Percentiles rank a stretch among this genome's conserved stretches.
Evolutionary conservation across 1,140 invertebrate species (phyloP).

Genomic region (Nautilus pompilius): DNA sequence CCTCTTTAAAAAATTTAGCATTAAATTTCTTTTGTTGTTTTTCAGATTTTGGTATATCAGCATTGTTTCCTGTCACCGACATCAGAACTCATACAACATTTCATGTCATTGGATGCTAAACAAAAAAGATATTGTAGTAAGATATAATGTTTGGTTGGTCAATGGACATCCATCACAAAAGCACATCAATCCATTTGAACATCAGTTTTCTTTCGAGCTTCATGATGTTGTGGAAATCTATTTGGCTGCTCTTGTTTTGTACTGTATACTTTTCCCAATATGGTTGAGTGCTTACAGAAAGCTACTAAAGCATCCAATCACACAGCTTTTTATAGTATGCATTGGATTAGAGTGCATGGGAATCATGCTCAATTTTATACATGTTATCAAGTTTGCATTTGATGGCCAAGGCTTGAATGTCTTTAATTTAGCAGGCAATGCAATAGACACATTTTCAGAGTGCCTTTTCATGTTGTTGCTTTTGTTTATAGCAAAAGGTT

Average conservation of each 20-base stretch:
- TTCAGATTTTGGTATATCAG: conserved; percentile 93
- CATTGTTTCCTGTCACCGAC: conserved; percentile 85
- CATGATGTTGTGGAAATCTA: conserved; percentile 89
- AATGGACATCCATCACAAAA: conserved; percentile 83
- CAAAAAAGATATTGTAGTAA: conserved; percentile 58
- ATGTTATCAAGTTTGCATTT: conserved; percentile 82
- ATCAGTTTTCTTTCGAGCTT: conserved; percentile 93
- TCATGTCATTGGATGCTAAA: conserved; percentile 42
- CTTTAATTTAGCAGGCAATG: conserved; percentile 80
- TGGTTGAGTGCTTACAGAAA: conserved; percentile 84
- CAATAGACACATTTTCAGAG: conserved; percentile 87
- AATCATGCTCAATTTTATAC: conserved; percentile 80
- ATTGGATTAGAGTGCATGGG: conserved; percentile 81
- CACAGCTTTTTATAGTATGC: conserved; percentile 85
- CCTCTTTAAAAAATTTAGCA: too few relatives aligned
- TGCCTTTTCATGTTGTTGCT: conserved; percentile 93
- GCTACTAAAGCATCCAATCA: conserved; percentile 80
- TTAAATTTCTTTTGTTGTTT: conserved; percentile 15
- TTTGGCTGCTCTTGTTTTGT: conserved; percentile 82
- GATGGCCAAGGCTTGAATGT: conserved; percentile 82
- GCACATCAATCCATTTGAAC: conserved; percentile 74
- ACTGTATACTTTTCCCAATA: conserved; percentile 76
- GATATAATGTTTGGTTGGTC: conserved; percentile 94
- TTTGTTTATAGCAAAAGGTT: conserved; percentile 90
- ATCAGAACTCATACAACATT: conserved; percentile 57